Percentiles rank a stretch among this genome's conserved stretches.
Conservation (phyloP, 1,140 invertebrate genomes). For the Anthonomus grandis region DNA sequence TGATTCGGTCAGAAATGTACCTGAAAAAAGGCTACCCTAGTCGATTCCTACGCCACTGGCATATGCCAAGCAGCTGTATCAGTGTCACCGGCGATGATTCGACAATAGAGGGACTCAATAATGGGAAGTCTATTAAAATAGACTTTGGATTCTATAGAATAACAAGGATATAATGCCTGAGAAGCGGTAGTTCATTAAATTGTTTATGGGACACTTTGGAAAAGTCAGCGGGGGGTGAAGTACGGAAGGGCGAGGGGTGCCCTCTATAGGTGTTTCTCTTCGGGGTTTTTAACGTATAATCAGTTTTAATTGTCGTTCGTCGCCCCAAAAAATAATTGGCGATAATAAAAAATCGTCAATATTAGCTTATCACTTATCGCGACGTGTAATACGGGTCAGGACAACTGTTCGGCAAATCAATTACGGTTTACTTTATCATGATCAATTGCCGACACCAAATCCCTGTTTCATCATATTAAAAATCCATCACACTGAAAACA, state of each 20-base stretch:
- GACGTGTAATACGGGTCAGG: too few species aligned
- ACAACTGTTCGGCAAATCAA: too few species aligned
- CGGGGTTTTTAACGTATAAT: neutral
- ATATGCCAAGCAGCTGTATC: constrained; percentile 6
- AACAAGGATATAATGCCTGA: too few species aligned
- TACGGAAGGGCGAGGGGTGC: neutral
- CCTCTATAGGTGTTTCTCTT: neutral
- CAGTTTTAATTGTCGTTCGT: neutral
- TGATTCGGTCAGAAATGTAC: too few species aligned
- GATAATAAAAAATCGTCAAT: too few species aligned
- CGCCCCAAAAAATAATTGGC: constrained; percentile 17
- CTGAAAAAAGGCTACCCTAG: too few species aligned
- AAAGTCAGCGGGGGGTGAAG: constrained; percentile 2
- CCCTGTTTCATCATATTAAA: too few species aligned
- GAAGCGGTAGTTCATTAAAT: constrained; percentile 14
- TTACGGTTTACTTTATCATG: too few species aligned
- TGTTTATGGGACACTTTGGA: constrained; percentile 11
- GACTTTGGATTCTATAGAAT: constrained; percentile 10
- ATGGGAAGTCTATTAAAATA: constrained; percentile 6
- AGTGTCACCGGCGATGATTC: neutral
- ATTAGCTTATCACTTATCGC: too few species aligned
- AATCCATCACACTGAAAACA: too few species aligned
- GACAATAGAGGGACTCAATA: constrained; percentile 5
- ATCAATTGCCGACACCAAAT: too few species aligned
- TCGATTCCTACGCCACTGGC: constrained; percentile 8